Percentiles rank a stretch among this genome's conserved stretches.
phyloP scores from a whole-genome alignment of 2,797 vertebrate genomes.

The Philypnodon macrostomus region DNA sequence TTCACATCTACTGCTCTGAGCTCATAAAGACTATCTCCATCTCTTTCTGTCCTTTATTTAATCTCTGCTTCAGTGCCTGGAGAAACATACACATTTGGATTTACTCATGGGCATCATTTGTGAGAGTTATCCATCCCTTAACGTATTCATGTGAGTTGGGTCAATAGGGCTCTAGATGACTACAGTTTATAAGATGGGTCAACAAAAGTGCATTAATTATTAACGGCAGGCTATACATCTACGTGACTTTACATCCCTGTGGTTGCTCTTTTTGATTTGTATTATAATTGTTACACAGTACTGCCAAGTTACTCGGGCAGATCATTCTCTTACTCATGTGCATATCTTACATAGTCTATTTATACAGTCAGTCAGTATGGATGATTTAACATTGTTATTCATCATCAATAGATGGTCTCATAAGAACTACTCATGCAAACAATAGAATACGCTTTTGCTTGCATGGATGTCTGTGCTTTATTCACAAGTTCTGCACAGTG shows the following conservation, averaged over 20 bases:
- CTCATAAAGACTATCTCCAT: conserved; percentile 21
- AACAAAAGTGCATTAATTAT: conserved; percentile 17
- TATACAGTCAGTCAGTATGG: not conserved
- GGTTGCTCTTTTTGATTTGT: not conserved
- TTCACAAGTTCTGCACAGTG: too few relatives aligned
- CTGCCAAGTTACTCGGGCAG: conserved; percentile 9
- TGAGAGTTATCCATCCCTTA: conserved; percentile 3
- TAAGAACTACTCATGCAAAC: too few relatives aligned
- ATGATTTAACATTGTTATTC: conserved; percentile 5
- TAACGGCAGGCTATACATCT: conserved; percentile 23
- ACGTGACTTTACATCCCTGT: not conserved
- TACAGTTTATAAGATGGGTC: conserved; percentile 15
- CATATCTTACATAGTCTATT: not conserved
- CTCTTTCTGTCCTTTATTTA: conserved; percentile 2
- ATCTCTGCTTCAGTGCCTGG: conserved; percentile 18
- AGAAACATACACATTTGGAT: conserved; percentile 33
- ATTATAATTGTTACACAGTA: not conserved
- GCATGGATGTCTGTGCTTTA: not conserved
- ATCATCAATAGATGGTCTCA: too few relatives aligned
- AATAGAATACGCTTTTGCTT: not conserved
- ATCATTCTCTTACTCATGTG: conserved; percentile 11
- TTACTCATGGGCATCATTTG: conserved; percentile 43
- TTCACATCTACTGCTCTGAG: conserved; percentile 16
- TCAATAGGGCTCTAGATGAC: conserved; percentile 10
- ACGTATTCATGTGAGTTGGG: conserved; percentile 22